These are phyloP conservation scores for Gymnocheta viridis DNA, from an alignment of 2,888 invertebrate genomes.

Conservation along the genomic window DNA sequence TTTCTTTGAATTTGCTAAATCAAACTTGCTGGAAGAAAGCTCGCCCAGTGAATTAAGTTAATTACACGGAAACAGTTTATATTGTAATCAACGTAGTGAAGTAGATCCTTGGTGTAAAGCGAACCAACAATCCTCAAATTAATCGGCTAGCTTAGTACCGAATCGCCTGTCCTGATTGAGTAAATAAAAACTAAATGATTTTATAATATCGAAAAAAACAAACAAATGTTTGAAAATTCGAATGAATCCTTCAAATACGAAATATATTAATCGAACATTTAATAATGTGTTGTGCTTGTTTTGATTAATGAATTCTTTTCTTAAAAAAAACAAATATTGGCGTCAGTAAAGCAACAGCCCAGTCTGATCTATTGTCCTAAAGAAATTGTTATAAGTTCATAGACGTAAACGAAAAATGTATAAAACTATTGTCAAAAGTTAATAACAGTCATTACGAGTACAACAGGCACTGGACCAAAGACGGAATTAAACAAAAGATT, in stretches of 20 bases:
- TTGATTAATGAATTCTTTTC: slow-evolving; percentile 64
- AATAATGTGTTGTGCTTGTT: slow-evolving; percentile 32
- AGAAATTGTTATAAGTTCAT: slow-evolving; percentile 36
- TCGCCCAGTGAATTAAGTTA: no score
- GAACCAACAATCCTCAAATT: no score
- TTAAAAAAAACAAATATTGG: slow-evolving; percentile 48
- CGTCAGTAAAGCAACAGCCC: slow-evolving; percentile 54
- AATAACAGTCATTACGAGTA: slow-evolving; percentile 71
- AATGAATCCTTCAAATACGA: slow-evolving; percentile 45
- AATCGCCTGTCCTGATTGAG: no score
- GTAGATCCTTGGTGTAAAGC: no score
- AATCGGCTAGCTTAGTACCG: no score
- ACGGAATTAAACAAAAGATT: slow-evolving; percentile 64
- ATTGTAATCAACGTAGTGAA: no score
- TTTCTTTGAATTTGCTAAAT: no score
- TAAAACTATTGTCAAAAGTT: slow-evolving; percentile 70
- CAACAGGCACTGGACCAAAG: slow-evolving; percentile 56
- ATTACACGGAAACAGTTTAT: no score
- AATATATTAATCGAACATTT: slow-evolving; percentile 49
- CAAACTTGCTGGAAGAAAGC: no score
- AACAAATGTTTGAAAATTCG: background rate
- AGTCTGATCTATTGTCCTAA: slow-evolving; percentile 64
- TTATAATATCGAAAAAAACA: background rate
- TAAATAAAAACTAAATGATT: background rate
- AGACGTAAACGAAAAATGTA: slow-evolving; percentile 3